Evolutionary conservation across 2,113 vertebrate genomes (phyloP).

Genomic region (Sylvietta virens): DNA sequence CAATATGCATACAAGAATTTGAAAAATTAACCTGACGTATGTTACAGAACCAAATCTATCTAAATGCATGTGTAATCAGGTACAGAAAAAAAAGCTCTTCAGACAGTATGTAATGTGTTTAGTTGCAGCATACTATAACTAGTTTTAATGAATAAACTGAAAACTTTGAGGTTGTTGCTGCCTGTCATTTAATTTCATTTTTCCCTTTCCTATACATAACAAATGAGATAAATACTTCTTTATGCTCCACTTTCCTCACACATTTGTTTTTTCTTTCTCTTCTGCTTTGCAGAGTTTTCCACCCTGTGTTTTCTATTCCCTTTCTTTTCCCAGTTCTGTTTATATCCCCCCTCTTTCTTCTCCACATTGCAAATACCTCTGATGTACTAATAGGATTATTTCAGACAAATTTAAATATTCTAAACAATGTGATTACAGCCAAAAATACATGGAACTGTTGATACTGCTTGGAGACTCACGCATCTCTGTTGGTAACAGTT

Average conservation of each 20-base stretch:
- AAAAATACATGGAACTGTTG: background rate
- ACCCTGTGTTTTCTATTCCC: background rate
- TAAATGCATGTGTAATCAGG: background rate
- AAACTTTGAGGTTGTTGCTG: background rate
- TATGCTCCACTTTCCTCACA: background rate
- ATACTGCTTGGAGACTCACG: background rate
- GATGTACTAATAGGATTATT: background rate
- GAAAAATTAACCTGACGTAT: background rate
- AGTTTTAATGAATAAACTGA: background rate
- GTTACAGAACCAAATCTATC: background rate
- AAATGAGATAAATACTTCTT: background rate
- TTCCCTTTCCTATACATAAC: background rate
- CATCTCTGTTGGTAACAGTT: background rate
- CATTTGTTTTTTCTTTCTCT: background rate
- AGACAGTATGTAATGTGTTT: background rate
- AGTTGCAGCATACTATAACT: background rate
- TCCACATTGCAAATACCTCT: background rate
- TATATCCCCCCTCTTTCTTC: background rate
- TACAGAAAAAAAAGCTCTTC: background rate
- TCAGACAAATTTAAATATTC: background rate
- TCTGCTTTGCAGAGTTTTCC: background rate
- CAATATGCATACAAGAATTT: background rate
- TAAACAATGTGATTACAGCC: background rate
- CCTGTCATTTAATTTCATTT: background rate
- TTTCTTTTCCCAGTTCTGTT: background rate